A percentile compares a stretch with the other conserved stretches of the same genome.
Evolutionary conservation across 2,888 invertebrate genomes (phyloP).

Genomic region (Reticulitermes lucifugus): DNA sequence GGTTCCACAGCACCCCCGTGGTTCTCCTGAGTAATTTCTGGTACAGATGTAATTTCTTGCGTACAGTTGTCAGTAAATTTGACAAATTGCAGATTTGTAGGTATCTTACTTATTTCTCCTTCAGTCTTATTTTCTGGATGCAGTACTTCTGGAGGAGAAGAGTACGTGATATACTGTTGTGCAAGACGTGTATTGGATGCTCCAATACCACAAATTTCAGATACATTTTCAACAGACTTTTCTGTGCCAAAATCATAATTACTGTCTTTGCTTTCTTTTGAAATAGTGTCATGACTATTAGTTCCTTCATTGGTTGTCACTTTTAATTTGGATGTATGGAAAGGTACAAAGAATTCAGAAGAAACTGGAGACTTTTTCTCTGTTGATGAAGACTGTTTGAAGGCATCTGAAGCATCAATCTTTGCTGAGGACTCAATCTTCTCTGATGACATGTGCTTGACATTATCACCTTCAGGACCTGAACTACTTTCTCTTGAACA

Average conservation of each 20-base stretch:
- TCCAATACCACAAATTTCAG: neutral
- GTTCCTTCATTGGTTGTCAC: neutral
- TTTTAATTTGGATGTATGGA: neutral
- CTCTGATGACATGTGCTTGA: no score
- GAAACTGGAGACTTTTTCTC: neutral
- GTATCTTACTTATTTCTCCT: neutral
- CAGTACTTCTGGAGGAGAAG: neutral
- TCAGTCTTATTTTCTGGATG: neutral
- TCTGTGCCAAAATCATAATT: neutral
- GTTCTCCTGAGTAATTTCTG: neutral
- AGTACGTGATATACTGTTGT: neutral
- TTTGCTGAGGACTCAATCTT: no score
- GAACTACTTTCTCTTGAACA: neutral
- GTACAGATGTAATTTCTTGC: neutral
- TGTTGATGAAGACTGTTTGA: neutral
- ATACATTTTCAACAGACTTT: neutral
- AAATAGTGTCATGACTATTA: neutral
- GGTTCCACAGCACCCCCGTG: neutral
- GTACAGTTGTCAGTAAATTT: neutral
- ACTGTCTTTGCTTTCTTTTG: neutral
- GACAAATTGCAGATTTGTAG: neutral
- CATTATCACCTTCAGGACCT: neutral
- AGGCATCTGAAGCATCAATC: neutral
- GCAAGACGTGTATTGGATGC: neutral
- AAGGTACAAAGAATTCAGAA: conserved; percentile 13